Evolutionary conservation across 2,888 invertebrate genomes (phyloP), one percentile per base, ranked within the genome.

Genomic region (Drosophila mettleri): DNA sequence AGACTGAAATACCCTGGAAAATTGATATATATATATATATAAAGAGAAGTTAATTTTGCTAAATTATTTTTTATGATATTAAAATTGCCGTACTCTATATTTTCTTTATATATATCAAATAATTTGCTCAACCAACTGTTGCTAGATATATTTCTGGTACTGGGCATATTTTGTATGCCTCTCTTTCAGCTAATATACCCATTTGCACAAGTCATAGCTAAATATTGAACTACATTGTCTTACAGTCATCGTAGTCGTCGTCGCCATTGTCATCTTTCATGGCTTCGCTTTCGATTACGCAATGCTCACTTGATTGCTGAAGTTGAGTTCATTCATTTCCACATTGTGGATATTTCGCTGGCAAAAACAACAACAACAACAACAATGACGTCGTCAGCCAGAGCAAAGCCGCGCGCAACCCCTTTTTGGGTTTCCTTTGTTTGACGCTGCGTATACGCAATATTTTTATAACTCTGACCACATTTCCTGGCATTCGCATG

Each of bases 361-460:
- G 39, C 75, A 41, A 67, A 57, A 73, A 54, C 53, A 59, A 41
- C 34, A 71, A 41, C 12, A 48, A 36, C n/a, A n/a, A n/a, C 22
- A 45, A 38, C 12, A 38, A 20, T 31, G 12, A 36, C 33, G 45
- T 36, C 14, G 38, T 18, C 38, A 34, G 39, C 14, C n/a, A n/a
- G n/a, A n/a, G n/a, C n/a, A n/a, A 60, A 29, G 20, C 20, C 14
- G 33, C 39, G 60, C 62, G 16, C 75, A 79, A 65, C 65, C 84
- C 65, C 68, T 69, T 79, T 54, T 45, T 41, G 58, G 61, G 20
- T 16, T 24, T 34, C 16, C 16, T 14, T 57, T 59, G 55, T 46
- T 60, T 63, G 45, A 34, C 77, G 59, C 51, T 59, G 84, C 84
- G 84, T 77, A 85, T 85, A 85, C 84, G 89, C 84, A 88, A 89